Base-by-base conservation (phyloP, 2,797 vertebrate species). In the Miichthys miiuy region DNA sequence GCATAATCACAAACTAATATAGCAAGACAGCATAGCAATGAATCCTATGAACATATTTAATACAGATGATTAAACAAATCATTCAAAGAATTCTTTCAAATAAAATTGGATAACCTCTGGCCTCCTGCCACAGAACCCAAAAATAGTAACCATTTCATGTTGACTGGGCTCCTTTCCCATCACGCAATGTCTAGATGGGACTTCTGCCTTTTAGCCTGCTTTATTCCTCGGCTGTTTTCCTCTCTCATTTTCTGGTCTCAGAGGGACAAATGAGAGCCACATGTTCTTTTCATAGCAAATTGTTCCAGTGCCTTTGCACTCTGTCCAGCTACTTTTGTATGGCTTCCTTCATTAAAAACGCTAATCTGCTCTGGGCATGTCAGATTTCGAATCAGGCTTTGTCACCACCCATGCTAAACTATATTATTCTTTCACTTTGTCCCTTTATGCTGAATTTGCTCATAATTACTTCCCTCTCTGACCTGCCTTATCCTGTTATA, bases 261-360 rank as follows among this genome's bases (percentile, higher is more conserved):
- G 42, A 70, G 83, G 87, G 80, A 72, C 79, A 90, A 93, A 91
- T 83, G 73, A 87, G 75, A 91, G 80, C 88, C 88, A 91, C 87
- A 87, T 91, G 91, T 93, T 92, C 81, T 86, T 83, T 82, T 92
- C 86, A 84, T 83, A 90, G 82, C 80, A 84, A 87, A 84, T 63
- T 85, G 79, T 88, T 92, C 80, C 86, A 76, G 64, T 81, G 84
- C 61, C 66, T 82, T 83, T 54, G 38, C 62, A 72, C 67, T 84
- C 74, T 77, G 68, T 82, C 65, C 82, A 85, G 65, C 57, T 80
- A 41, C 85, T 87, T 87, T 75, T 69, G 44, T 76, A 76, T 55
- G 61, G 38, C 63, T 66, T 74, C 46, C 9, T 74, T 92, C 69
- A 87, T 87, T 90, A 78, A 87, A 76, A 86, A 81, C 67, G 64